Evolutionary conservation across 2,888 invertebrate species (phyloP).

Genomic region (Synanthedon andrenaeformis): DNA sequence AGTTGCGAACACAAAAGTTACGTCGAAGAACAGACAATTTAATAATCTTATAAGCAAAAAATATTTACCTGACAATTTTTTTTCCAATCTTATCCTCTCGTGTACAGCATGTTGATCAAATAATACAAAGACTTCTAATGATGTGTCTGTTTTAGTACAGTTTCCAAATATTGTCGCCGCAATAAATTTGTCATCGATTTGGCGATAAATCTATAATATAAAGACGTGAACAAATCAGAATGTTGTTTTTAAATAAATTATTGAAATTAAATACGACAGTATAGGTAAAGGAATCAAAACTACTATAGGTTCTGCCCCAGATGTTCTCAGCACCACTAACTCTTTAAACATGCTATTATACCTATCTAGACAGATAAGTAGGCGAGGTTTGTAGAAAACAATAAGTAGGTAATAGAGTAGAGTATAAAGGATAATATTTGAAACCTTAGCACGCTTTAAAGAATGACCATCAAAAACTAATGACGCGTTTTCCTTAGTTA

Average conservation of each 20-base stretch:
- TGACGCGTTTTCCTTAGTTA: constrained; percentile 31
- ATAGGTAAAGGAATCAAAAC: too few species aligned
- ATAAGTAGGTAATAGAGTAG: too few species aligned
- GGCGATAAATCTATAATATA: constrained; percentile 73
- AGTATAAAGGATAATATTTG: too few species aligned
- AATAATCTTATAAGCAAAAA: too few species aligned
- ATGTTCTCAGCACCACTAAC: too few species aligned
- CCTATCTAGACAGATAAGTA: too few species aligned
- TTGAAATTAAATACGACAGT: too few species aligned
- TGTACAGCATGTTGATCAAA: constrained; percentile 93
- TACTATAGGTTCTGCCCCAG: too few species aligned
- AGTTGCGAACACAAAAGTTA: too few species aligned
- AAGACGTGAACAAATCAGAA: not conserved
- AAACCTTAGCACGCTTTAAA: constrained; percentile 36
- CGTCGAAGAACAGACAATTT: too few species aligned
- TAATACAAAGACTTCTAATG: constrained; percentile 67
- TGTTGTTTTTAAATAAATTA: constrained; percentile 3
- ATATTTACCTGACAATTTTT: constrained; percentile 68
- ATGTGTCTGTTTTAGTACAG: constrained; percentile 23
- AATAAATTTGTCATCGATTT: constrained; percentile 82
- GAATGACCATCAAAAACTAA: constrained; percentile 38
- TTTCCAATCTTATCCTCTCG: constrained; percentile 84
- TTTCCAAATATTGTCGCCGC: constrained; percentile 48
- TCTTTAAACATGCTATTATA: too few species aligned
- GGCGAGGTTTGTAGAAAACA: too few species aligned